phyloP scores from a whole-genome alignment of 53 echinoderm and acorn worm genomes.

The Echinometra lucunter region DNA sequence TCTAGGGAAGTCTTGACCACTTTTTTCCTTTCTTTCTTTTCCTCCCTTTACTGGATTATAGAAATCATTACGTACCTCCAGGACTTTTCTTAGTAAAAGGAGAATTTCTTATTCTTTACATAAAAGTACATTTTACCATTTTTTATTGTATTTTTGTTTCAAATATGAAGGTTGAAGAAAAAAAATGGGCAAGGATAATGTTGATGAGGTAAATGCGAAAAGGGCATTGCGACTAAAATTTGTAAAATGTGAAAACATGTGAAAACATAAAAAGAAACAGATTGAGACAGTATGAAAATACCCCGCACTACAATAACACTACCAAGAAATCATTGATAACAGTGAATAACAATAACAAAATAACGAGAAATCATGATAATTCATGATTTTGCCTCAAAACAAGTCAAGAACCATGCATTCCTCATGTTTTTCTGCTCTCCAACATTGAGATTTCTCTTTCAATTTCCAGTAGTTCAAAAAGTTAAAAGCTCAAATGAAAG shows the following conservation, averaged over 20 bases:
- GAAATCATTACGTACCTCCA: too few relatives aligned
- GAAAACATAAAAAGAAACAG: conserved; percentile 2
- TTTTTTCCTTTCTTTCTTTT: neutral
- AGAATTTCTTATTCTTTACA: too few relatives aligned
- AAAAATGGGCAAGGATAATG: neutral
- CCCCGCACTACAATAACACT: neutral
- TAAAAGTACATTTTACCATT: neutral
- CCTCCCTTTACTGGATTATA: too few relatives aligned
- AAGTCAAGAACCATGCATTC: neutral
- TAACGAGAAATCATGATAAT: neutral
- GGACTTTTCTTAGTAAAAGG: too few relatives aligned
- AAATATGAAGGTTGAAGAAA: neutral
- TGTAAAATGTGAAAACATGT: neutral
- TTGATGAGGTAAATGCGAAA: neutral
- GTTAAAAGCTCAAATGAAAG: conserved; percentile 37
- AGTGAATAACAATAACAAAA: neutral
- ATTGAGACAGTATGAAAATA: neutral
- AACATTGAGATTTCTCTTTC: conserved; percentile 7
- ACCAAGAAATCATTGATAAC: neutral
- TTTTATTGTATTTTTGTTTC: neutral
- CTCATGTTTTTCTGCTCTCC: neutral
- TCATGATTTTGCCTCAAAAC: conserved; percentile 6
- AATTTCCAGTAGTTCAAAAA: conserved; percentile 14
- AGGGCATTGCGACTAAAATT: neutral
- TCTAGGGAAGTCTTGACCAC: neutral